Percentiles rank a stretch among this genome's conserved stretches.
phyloP scores from a whole-genome alignment of 2,888 invertebrate genomes.

The Spodoptera littoralis region DNA sequence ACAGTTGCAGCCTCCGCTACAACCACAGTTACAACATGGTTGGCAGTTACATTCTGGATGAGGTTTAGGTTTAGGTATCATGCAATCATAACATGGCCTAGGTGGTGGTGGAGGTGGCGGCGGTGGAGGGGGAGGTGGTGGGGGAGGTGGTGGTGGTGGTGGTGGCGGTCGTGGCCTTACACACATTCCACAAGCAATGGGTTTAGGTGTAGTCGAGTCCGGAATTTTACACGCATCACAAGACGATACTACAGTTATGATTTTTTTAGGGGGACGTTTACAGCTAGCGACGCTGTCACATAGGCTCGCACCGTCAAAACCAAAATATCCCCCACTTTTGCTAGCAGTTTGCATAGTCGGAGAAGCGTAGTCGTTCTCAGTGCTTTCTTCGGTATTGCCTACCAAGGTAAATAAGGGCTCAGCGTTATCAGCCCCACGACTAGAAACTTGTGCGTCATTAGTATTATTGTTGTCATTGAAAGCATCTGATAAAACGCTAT shows the following conservation, averaged over 20 bases:
- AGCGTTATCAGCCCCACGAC: background rate
- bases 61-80: conserved; percentile 5
- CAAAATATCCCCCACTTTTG: too few relatives aligned
- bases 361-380: too few relatives aligned
- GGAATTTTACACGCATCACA: conserved; percentile 16
- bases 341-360: too few relatives aligned
- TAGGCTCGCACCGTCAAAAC: too few relatives aligned
- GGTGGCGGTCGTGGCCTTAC: background rate
- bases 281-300: conserved; percentile 13
- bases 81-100: conserved; percentile 1
- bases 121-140: background rate
- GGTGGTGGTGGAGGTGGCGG: background rate
- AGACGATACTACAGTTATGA: conserved; percentile 1
- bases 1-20: background rate
- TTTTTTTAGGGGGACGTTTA: conserved; percentile 2
- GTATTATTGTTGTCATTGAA: conserved; percentile 16
- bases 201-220: conserved; percentile 3
- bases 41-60: conserved; percentile 13
- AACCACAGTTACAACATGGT: conserved; percentile 8
- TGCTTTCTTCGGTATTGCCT: too few relatives aligned
- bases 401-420: too few relatives aligned
- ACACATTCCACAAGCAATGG: conserved; percentile 12
- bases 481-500: background rate
- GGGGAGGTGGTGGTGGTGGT: background rate
- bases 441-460: background rate